Conservation (phyloP, 2,113 vertebrate genomes). For the Lutjanus erythropterus region DNA sequence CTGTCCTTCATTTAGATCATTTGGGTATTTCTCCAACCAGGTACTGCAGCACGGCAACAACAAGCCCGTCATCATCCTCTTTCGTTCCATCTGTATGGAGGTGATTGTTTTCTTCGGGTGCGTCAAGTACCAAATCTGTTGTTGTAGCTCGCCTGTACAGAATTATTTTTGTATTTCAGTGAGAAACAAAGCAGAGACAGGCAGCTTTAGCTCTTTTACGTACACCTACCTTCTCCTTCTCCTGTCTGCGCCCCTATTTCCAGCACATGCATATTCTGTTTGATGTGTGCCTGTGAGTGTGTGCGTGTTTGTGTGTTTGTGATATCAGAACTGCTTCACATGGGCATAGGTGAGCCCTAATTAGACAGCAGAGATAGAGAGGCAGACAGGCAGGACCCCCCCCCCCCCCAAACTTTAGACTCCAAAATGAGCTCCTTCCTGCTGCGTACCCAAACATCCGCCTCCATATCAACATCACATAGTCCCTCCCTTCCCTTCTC, state of each 20-base stretch:
- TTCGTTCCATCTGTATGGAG: slow-evolving; percentile 7
- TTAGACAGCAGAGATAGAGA: slow-evolving; percentile 41
- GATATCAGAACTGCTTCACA: slow-evolving; percentile 35
- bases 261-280: slow-evolving; percentile 60
- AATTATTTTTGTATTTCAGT: slow-evolving; percentile 63
- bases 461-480: not conserved
- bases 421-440: slow-evolving; percentile 30
- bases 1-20: not conserved
- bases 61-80: slow-evolving; percentile 23
- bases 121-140: slow-evolving; percentile 13
- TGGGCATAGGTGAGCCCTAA: slow-evolving; percentile 28
- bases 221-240: slow-evolving; percentile 24
- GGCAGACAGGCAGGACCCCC: slow-evolving; percentile 34
- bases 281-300: slow-evolving; percentile 27
- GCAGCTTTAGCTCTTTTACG: slow-evolving; percentile 39
- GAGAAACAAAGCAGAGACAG: slow-evolving; percentile 42
- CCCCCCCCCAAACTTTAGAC: slow-evolving; percentile 19
- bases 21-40: slow-evolving; percentile 7
- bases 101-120: slow-evolving; percentile 33
- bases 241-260: slow-evolving; percentile 55
- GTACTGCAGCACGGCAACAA: not conserved
- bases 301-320: slow-evolving; percentile 5
- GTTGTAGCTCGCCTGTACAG: slow-evolving; percentile 31
- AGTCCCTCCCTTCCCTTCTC: not conserved
- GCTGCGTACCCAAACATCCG: not conserved